Evolutionary conservation across 2,113 vertebrate species (phyloP), one percentile per base, ranked within the genome.

Genomic region (Varanus salvator): DNA sequence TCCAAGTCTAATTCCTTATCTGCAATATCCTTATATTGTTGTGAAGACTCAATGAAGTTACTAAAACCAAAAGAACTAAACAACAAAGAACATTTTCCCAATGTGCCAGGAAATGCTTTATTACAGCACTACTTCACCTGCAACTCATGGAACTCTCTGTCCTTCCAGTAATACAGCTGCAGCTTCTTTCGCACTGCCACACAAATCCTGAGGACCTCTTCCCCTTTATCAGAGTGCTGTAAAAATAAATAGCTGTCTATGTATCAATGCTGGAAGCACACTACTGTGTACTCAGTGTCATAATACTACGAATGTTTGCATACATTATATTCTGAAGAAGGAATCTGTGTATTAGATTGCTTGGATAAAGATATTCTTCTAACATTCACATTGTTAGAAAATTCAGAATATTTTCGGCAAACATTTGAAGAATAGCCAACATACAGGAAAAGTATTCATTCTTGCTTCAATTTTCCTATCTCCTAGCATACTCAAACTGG

Each of bases 81-180:
- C 8, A 71, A 78, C 57, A 48, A 50, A 77, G 57, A 69, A 21
- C 11, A 77, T 1, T 52, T 38, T 23, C 31, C 34, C 38, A 52
- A 29, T 27, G 57, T 17, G 66, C 50, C 75, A 19, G 34, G 12
- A 8, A 48, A 38, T 27, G 31, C 25, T 57, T 19, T 72, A 89
- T 17, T 3, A 78, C 87, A 82, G 31, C 3, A 75, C 85, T 86
- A 94, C 91, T 90, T 92, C 80, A 99, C 98, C 98, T 99, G 99
- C 15, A 99, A 94, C 44, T 99, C 99, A 50, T 99, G 97, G 91
- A 99, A 99, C 50, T 99, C 98, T 82, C 99, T 95, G 92, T 99
- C 99, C 93, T 99, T 99, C 99, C 99, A 99, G 96, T 98, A 99
- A 96, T 99, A 99, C 23, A 99, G 96, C 92, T 99, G 99, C 0